These are phyloP conservation scores for Mustelus asterias DNA, from an alignment of 2,113 vertebrate species.

Conservation along the genomic window DNA sequence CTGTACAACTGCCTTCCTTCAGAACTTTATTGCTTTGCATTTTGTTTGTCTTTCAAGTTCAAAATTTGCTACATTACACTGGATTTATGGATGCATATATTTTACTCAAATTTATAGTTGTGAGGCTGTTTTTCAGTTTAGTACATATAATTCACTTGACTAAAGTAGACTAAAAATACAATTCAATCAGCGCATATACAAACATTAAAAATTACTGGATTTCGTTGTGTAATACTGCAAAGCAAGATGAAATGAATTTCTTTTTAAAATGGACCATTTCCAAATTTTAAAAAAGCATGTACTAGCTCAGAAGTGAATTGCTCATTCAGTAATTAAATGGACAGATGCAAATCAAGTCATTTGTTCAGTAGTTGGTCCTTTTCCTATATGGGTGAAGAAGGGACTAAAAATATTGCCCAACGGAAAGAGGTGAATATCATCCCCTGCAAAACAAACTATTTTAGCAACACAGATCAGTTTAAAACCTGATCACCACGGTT, in stretches of 20 bases:
- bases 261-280: background rate
- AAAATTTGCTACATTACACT: background rate
- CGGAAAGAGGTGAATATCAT: background rate
- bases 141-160: background rate
- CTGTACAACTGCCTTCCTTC: background rate
- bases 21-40: background rate
- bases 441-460: slow-evolving; percentile 7
- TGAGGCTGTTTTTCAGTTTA: background rate
- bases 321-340: background rate
- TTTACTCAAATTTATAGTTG: background rate
- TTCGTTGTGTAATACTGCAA: background rate
- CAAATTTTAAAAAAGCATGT: background rate
- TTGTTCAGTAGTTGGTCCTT: background rate
- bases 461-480: background rate
- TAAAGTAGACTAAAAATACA: background rate
- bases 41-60: background rate
- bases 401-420: background rate
- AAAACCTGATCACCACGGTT: slow-evolving; percentile 7
- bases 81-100: background rate
- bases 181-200: background rate
- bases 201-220: background rate
- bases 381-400: background rate
- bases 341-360: slow-evolving; percentile 10
- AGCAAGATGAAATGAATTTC: background rate
- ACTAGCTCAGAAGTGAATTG: background rate